Evolutionary conservation across 2,888 invertebrate genomes (phyloP), one percentile per base, ranked within the genome.

Genomic region (Microctonus aethiopoides): DNA sequence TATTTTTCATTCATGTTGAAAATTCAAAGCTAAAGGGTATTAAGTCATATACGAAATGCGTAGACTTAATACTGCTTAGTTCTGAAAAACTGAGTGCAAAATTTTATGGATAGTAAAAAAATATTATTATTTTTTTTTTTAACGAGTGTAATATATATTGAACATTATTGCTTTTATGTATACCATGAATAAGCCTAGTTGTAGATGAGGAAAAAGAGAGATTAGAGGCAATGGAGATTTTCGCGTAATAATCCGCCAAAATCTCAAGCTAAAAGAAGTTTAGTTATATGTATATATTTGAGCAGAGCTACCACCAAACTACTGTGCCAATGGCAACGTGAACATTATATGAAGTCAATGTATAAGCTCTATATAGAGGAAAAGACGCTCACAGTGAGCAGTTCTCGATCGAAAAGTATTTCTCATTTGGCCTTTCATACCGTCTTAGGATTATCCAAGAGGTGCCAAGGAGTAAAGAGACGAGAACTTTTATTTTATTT

Each of bases 391-490:
- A 46, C 46, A 46, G 16, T 7, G 16, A 1, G 46, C 65, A 66
- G 66, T 67, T 64, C 66, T 70, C 68, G 80, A 84, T 84, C 82
- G 83, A 77, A 83, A 84, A 84, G 81, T 84, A 84, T 84, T 84
- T 84, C 83, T 84, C 84, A 84, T 84, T 84, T 84, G 81, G 79
- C 76, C 80, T 83, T 81, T 83, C 81, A 82, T 72, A 76, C 76
- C 76, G 80, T 77, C 82, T 79, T 76, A 77, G 81, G 84, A 84
- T 84, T 83, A 83, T 75, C 73, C 70, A 69, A 71, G 75, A 75
- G 72, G 72, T 39, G 69, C 51, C 60, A 69, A 67, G 65, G 71
- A 73, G 46, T 68, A 64, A 60, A 57, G 69, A 68, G 73, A 74
- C 77, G 70, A 74, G 70, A 72, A 73, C 75, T 68, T 73, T 71